A percentile compares a stretch with the other conserved stretches of the same genome.
Evolutionary conservation across 1,140 invertebrate species (phyloP).

Genomic region (Dendroctonus ponderosae): DNA sequence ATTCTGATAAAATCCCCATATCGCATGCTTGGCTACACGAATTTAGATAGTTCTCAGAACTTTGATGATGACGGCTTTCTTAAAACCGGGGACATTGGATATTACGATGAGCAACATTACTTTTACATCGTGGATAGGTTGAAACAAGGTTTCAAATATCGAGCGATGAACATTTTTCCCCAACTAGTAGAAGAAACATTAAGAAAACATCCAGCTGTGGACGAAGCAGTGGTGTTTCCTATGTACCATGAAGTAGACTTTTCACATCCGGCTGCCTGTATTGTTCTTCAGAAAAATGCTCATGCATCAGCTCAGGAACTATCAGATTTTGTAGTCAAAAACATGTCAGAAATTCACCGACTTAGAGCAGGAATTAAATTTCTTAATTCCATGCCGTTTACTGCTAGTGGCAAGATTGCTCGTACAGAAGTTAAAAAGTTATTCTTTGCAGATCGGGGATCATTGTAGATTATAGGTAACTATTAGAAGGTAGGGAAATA

Average conservation of each 20-base stretch:
- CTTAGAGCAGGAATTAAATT: slow-evolving; percentile 39
- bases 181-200: slow-evolving; percentile 74
- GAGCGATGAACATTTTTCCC: slow-evolving; percentile 74
- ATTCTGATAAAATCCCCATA: slow-evolving; percentile 28
- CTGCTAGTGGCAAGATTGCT: slow-evolving; percentile 38
- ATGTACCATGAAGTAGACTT: slow-evolving; percentile 60
- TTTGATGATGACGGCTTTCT: slow-evolving; percentile 65
- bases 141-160: slow-evolving; percentile 80
- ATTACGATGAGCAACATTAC: slow-evolving; percentile 65
- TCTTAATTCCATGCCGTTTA: slow-evolving; percentile 36
- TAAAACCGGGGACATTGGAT: slow-evolving; percentile 74
- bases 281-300: slow-evolving; percentile 52
- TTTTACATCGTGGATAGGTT: slow-evolving; percentile 74
- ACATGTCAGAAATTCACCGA: slow-evolving; percentile 38
- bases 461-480: too few species aligned
- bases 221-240: slow-evolving; percentile 68
- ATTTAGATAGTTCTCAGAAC: slow-evolving; percentile 48
- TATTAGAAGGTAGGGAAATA: too few species aligned
- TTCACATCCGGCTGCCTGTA: slow-evolving; percentile 65
- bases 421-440: slow-evolving; percentile 16
- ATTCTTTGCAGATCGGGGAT: not conserved
- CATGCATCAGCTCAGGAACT: slow-evolving; percentile 34
- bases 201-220: slow-evolving; percentile 60
- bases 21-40: slow-evolving; percentile 29
- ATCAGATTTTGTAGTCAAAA: slow-evolving; percentile 30